Evolutionary conservation across 2,888 invertebrate genomes (phyloP).

Genomic region (Lasioglossum pauxillum): DNA sequence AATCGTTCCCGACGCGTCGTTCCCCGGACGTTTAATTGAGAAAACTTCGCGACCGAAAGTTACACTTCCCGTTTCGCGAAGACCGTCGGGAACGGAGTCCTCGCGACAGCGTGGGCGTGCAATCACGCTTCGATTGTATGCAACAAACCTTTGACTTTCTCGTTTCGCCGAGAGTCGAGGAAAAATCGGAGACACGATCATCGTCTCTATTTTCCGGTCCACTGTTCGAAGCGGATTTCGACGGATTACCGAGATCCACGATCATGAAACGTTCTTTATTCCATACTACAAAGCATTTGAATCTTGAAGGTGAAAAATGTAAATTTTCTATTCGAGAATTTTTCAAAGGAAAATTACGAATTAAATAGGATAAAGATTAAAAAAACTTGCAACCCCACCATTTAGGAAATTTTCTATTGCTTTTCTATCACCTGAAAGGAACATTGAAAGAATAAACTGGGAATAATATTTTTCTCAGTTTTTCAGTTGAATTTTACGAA

Average conservation of each 20-base stretch:
- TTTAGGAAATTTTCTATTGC: no score
- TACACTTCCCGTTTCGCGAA: background rate
- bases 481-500: background rate
- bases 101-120: constrained; percentile 15
- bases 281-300: background rate
- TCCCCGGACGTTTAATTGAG: constrained; percentile 10
- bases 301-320: background rate
- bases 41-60: constrained; percentile 22
- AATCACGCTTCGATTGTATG: constrained; percentile 28
- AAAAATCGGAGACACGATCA: background rate
- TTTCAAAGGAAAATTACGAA: background rate
- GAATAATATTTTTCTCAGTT: no score
- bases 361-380: no score
- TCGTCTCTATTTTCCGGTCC: constrained; percentile 1
- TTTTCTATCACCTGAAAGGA: no score
- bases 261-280: background rate
- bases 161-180: background rate
- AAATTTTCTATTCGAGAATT: background rate
- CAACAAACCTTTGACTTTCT: constrained; percentile 36
- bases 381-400: no score
- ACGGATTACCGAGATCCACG: background rate
- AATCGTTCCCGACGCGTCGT: background rate
- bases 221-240: background rate
- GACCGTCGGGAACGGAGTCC: background rate
- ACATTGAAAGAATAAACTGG: no score